phyloP scores from a whole-genome alignment of 2,888 invertebrate genomes.

The Calephelis perditalis region DNA sequence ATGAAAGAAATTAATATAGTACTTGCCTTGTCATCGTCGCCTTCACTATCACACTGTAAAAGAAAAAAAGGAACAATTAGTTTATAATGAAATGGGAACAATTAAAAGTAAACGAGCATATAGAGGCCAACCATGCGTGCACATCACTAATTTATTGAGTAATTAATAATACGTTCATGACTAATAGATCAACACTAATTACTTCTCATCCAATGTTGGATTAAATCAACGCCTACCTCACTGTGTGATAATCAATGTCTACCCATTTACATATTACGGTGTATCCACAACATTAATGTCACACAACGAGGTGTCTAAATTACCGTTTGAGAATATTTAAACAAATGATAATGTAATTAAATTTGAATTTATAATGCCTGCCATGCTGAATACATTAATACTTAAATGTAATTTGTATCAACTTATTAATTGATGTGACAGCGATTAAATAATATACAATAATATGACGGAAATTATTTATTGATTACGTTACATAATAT shows the following conservation, averaged over 20 bases:
- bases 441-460: too few relatives aligned
- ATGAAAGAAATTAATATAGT: slow-evolving; percentile 39
- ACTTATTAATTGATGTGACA: slow-evolving; percentile 4
- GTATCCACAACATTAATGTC: slow-evolving; percentile 25
- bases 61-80: slow-evolving; percentile 50
- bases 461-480: too few relatives aligned
- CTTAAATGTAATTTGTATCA: background rate
- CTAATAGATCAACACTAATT: slow-evolving; percentile 26
- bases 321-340: slow-evolving; percentile 27
- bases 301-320: slow-evolving; percentile 25
- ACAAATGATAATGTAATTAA: slow-evolving; percentile 23
- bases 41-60: slow-evolving; percentile 95
- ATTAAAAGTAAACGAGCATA: slow-evolving; percentile 18
- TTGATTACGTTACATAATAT: too few relatives aligned
- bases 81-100: slow-evolving; percentile 23
- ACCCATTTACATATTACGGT: slow-evolving; percentile 28
- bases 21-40: slow-evolving; percentile 94
- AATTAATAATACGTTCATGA: slow-evolving; percentile 26
- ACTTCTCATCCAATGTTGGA: slow-evolving; percentile 25
- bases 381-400: background rate
- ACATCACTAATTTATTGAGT: slow-evolving; percentile 23
- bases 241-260: slow-evolving; percentile 26
- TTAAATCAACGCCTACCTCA: slow-evolving; percentile 26
- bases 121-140: slow-evolving; percentile 27
- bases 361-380: slow-evolving; percentile 18